Conservation (phyloP, 1,140 invertebrate genomes). For the Cecropterus lyciades region DNA sequence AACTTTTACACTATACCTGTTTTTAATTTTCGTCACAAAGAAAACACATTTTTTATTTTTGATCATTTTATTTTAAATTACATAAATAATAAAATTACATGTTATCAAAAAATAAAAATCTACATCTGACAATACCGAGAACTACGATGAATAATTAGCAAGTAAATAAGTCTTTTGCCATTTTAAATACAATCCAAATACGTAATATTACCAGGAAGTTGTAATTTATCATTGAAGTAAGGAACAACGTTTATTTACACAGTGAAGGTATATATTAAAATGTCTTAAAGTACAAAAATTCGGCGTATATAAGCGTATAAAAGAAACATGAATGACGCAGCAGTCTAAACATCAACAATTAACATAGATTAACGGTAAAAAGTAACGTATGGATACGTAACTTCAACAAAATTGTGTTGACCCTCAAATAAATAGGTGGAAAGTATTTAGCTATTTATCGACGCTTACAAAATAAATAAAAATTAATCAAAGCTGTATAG, state of each 20-base stretch:
- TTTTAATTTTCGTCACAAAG: conserved; percentile 31
- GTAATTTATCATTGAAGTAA: neutral
- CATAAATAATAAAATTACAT: neutral
- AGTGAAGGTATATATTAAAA: too few species aligned
- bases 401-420: too few species aligned
- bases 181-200: neutral
- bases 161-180: conserved; percentile 3
- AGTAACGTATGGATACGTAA: too few species aligned
- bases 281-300: too few species aligned
- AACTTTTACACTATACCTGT: conserved; percentile 58
- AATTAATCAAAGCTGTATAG: too few species aligned
- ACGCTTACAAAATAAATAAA: too few species aligned
- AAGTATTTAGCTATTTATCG: too few species aligned
- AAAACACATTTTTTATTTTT: neutral
- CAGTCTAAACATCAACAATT: too few species aligned
- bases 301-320: too few species aligned
- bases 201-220: neutral
- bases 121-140: neutral
- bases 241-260: neutral
- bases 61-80: neutral
- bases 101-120: conserved; percentile 12
- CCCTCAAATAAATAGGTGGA: too few species aligned
- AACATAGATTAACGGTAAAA: too few species aligned
- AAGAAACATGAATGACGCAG: too few species aligned
- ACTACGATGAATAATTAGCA: neutral